A percentile compares a stretch with the other conserved stretches of the same genome.
Evolutionary conservation across 2,888 invertebrate species (phyloP).

Genomic region (Nephrotoma guestfalica): DNA sequence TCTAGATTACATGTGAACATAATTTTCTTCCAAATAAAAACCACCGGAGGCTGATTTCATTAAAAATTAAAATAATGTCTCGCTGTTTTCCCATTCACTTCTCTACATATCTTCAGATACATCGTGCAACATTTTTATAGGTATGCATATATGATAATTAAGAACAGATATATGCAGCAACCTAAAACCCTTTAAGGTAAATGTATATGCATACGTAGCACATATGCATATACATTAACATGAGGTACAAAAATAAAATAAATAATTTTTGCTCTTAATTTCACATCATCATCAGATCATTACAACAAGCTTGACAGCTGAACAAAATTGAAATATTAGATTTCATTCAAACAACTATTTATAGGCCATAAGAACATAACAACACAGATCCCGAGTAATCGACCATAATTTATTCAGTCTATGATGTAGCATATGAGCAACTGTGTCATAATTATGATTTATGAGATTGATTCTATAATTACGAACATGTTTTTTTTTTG

Average conservation of each 20-base stretch:
- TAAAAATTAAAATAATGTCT: neutral
- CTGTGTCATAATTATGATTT: neutral
- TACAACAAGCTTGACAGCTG: neutral
- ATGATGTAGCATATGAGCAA: neutral
- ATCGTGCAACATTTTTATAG: neutral
- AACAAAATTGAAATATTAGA: neutral
- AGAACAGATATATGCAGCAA: neutral
- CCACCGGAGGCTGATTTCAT: neutral
- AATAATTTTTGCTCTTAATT: neutral
- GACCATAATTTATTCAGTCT: neutral
- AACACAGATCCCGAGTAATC: neutral
- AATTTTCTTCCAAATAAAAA: neutral
- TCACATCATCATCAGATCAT: neutral
- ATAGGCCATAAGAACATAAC: neutral
- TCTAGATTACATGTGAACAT: neutral
- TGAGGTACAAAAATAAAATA: neutral
- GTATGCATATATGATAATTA: neutral
- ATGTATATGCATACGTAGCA: too few species aligned
- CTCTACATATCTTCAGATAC: neutral
- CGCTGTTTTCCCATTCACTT: neutral
- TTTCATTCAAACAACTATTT: neutral
- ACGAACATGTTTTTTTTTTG: neutral
- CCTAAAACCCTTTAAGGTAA: neutral
- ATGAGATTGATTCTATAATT: neutral
- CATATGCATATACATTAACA: neutral